Conservation (phyloP, 2,888 invertebrate species). For the Syritta pipiens region DNA sequence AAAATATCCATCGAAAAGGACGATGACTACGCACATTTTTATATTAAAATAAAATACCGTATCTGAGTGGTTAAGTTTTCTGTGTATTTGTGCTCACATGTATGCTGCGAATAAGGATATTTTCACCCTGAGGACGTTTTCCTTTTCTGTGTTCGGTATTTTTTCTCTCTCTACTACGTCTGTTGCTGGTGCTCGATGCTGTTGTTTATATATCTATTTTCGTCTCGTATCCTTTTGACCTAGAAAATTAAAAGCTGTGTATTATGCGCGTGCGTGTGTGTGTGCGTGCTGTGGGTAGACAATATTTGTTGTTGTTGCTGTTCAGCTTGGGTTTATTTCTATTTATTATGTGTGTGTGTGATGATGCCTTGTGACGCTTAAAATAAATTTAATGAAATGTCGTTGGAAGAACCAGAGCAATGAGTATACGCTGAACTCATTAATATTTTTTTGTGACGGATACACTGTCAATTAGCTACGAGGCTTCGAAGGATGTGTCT, state of each 20-base stretch:
- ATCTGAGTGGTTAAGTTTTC: no score
- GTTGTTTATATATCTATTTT: conserved; percentile 62
- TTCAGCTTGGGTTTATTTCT: no score
- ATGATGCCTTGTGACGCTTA: not conserved
- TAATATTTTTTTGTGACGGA: no score
- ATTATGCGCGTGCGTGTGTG: no score
- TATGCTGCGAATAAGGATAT: conserved; percentile 36
- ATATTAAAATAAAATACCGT: conserved; percentile 4
- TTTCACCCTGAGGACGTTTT: conserved; percentile 44
- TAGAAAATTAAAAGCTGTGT: conserved; percentile 64
- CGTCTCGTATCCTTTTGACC: conserved; percentile 66
- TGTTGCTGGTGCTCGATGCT: conserved; percentile 33
- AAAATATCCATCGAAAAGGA: conserved; percentile 1
- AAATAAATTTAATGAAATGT: conserved; percentile 39
- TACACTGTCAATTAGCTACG: no score
- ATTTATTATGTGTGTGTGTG: conserved; percentile 1
- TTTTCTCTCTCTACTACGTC: conserved; percentile 14
- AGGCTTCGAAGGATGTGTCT: no score
- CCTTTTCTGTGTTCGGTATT: conserved; percentile 3
- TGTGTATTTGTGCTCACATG: no score
- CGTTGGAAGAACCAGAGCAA: no score
- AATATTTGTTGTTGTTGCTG: no score
- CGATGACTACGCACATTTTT: conserved; percentile 45
- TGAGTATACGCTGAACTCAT: no score
- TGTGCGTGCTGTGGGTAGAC: conserved; percentile 18